Evolutionary conservation across 2,797 vertebrate genomes (phyloP), one percentile per base, ranked within the genome.

Genomic region (Synanceia verrucosa): DNA sequence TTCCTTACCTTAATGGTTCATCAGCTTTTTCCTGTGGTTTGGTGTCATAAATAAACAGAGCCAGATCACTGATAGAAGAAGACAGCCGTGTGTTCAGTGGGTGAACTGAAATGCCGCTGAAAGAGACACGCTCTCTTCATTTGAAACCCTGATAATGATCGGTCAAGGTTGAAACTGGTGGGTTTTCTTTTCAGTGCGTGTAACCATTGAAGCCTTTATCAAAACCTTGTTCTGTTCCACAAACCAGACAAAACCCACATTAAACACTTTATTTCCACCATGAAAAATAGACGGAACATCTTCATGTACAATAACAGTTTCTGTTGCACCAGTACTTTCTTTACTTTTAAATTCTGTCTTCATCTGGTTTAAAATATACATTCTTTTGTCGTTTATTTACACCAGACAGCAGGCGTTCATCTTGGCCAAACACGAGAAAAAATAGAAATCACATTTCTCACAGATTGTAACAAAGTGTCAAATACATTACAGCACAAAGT

Each of bases 181-280:
- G 23, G 9, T 16, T 50, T 50, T 11, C 9, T n/a, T 51, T 28
- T 29, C 10, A 43, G 29, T 41, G 18, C n/a, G 16, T 41, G 18
- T 41, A 41, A 41, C 26, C 26, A 51, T 11, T 51, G 8, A 51
- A 51, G 48, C 26, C 16, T 29, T 23, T 29, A 4, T 29, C 6
- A 29, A 29, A 29, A 29, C 4, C 28, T 29, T 6, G 6, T 16
- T 3, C 1, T 18, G 13, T 16, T 18, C 39, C 28, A 76, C 26
- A 78, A 65, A 73, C 6, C 21, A 84, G 16, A 70, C 23, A 44
- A 10, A 23, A 31, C 23, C 84, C 81, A 86, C 88, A 93, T 88
- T 91, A 94, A 92, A 93, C 92, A 91, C 80, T 95, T 95, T 94
- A 93, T 92, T 94, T 79, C 82, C 73, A 91, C 83, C 83, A 89